These are phyloP conservation scores for Melinopterus prodromus DNA, from an alignment of 2,888 invertebrate genomes.

Conservation along the genomic window DNA sequence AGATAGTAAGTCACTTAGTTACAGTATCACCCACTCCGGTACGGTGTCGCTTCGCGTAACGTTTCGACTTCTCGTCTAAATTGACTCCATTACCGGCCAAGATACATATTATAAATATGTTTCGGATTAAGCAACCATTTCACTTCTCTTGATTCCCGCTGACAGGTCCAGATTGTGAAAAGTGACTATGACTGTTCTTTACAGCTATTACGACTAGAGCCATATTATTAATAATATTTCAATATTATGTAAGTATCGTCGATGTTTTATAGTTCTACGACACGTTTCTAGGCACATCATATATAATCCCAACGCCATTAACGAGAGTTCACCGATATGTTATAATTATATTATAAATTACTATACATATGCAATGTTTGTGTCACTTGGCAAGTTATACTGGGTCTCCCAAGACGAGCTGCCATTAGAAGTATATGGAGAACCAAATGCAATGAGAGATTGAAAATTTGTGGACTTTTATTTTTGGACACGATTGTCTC, in stretches of 20 bases:
- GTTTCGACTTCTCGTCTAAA: neutral
- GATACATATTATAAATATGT: neutral
- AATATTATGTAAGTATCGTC: neutral
- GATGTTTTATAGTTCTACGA: neutral
- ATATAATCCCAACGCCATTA: neutral
- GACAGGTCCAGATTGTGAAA: neutral
- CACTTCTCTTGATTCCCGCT: neutral
- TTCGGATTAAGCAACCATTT: neutral
- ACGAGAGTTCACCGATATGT: too few relatives aligned
- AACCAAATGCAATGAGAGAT: too few relatives aligned
- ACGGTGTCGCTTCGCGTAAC: neutral
- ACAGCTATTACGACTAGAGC: neutral
- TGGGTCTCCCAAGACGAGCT: too few relatives aligned
- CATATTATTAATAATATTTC: neutral
- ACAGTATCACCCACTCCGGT: conserved; percentile 4
- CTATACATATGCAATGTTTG: too few relatives aligned
- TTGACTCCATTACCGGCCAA: neutral
- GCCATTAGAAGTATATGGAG: too few relatives aligned
- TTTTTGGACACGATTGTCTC: too few relatives aligned
- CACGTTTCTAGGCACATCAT: neutral
- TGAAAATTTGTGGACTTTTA: too few relatives aligned
- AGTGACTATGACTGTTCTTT: neutral
- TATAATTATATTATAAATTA: too few relatives aligned
- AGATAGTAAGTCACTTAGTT: neutral
- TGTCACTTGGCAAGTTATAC: too few relatives aligned